Evolutionary conservation across 2,888 invertebrate genomes (phyloP).

Genomic region (Eumacrocentrus americanus): DNA sequence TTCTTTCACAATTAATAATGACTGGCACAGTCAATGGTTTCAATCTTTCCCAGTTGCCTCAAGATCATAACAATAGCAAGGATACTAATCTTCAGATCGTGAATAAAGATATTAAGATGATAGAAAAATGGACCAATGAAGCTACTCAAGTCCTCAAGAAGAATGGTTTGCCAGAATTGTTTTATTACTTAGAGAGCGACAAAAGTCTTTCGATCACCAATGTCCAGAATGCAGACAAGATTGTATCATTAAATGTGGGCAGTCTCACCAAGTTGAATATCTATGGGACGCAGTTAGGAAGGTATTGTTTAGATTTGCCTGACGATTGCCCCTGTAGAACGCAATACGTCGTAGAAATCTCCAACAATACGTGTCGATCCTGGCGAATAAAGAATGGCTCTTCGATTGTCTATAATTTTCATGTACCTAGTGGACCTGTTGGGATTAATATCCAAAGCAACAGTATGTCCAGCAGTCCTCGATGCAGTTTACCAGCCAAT

Average conservation of each 20-base stretch:
- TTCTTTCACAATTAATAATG: conserved; percentile 24
- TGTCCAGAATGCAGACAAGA: conserved; percentile 34
- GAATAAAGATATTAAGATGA: neutral
- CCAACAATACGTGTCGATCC: conserved; percentile 25
- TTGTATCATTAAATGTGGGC: conserved; percentile 24
- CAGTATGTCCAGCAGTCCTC: conserved; percentile 37
- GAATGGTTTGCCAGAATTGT: conserved; percentile 28
- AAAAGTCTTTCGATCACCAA: conserved; percentile 37
- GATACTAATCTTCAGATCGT: neutral
- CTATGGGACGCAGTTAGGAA: conserved; percentile 39
- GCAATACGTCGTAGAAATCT: conserved; percentile 42
- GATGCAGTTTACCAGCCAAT: conserved; percentile 33
- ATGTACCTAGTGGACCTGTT: conserved; percentile 34
- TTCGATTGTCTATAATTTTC: conserved; percentile 39
- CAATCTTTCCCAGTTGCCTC: conserved; percentile 20
- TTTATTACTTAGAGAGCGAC: conserved; percentile 47
- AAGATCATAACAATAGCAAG: too few relatives aligned
- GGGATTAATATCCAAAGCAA: conserved; percentile 42
- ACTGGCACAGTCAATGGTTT: conserved; percentile 40
- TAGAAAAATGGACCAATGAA: neutral
- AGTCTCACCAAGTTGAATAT: conserved; percentile 40
- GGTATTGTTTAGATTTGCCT: conserved; percentile 40
- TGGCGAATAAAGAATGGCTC: conserved; percentile 26
- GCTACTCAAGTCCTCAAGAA: neutral
- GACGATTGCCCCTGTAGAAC: conserved; percentile 42